Evolutionary conservation across 2,113 vertebrate species (phyloP).

Genomic region (Mirounga angustirostris): DNA sequence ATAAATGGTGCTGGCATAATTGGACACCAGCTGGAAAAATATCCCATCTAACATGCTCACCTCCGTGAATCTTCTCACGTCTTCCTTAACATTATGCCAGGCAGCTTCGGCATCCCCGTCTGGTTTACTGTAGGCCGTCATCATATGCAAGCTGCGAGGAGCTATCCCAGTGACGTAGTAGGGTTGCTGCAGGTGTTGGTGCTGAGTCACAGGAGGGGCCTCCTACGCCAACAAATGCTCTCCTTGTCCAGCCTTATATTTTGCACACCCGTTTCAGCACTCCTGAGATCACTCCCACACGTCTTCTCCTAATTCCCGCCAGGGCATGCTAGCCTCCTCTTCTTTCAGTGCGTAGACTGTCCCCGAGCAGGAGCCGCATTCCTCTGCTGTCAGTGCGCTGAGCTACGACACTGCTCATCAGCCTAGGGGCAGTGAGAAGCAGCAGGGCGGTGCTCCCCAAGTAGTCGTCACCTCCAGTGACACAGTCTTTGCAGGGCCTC

Average conservation of each 20-base stretch:
- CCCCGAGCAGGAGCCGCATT: neutral
- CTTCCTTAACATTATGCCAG: neutral
- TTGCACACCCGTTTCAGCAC: neutral
- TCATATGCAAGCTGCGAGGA: neutral
- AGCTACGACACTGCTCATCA: no score
- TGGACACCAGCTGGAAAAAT: neutral
- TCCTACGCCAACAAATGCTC: neutral
- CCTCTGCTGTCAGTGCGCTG: neutral
- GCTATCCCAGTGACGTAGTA: neutral
- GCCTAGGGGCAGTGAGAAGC: neutral
- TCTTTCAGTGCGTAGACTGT: neutral
- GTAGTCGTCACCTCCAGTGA: neutral
- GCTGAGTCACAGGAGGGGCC: neutral
- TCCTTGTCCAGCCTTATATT: neutral
- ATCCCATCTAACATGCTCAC: neutral
- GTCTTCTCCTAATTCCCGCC: neutral
- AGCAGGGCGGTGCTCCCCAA: neutral
- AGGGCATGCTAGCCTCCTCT: neutral
- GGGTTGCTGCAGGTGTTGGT: neutral
- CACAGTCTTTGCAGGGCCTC: neutral
- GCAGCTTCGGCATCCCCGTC: neutral
- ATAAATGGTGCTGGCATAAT: neutral
- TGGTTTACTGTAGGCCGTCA: neutral
- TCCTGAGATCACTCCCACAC: fast-evolving
- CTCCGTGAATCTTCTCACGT: neutral